Conservation (phyloP, 1,140 invertebrate species). For the Camponotus pennsylvanicus region DNA sequence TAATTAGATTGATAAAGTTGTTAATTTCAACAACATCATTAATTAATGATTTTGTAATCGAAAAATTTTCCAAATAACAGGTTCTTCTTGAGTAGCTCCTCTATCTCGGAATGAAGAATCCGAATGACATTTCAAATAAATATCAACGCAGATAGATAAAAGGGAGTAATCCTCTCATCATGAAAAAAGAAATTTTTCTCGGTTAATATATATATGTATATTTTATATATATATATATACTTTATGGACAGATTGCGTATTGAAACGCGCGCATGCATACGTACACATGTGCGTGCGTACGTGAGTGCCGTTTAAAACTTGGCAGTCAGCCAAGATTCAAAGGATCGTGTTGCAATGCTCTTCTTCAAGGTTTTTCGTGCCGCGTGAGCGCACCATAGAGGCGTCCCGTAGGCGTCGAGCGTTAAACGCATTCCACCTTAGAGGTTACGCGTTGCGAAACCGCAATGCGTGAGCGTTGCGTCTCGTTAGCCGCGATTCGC, state of each 20-base stretch:
- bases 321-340: conserved; percentile 84
- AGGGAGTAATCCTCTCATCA: conserved; percentile 37
- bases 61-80: not conserved
- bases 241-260: conserved; percentile 11
- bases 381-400: conserved; percentile 73
- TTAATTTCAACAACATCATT: not conserved
- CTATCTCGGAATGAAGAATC: not conserved
- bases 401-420: conserved; percentile 86
- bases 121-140: not conserved
- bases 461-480: conserved; percentile 74
- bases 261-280: conserved; percentile 10
- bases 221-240: too few species aligned
- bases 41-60: not conserved
- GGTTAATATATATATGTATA: not conserved
- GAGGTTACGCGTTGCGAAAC: conserved; percentile 85
- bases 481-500: conserved; percentile 84
- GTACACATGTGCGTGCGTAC: not conserved
- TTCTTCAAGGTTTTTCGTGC: conserved; percentile 84
- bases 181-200: conserved; percentile 55
- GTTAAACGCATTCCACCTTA: conserved; percentile 87
- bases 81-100: too few species aligned
- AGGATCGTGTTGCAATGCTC: conserved; percentile 85
- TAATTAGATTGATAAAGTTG: not conserved
- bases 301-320: conserved; percentile 78
- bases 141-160: not conserved